phyloP scores from a whole-genome alignment of 2,888 invertebrate genomes.

The Drosophila bunnanda region DNA sequence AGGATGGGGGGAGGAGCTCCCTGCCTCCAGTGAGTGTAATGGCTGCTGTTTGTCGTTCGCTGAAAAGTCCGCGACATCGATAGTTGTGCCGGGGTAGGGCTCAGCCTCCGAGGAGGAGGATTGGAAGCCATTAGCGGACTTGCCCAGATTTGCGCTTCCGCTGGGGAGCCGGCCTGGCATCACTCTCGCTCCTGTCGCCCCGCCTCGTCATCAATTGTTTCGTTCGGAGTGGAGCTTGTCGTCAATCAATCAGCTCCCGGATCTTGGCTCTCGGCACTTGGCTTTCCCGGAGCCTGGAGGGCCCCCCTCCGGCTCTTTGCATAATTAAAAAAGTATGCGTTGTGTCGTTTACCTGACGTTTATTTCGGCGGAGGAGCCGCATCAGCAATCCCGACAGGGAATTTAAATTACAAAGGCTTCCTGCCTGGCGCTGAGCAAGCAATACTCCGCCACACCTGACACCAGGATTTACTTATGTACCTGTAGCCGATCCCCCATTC shows the following conservation, averaged over 20 bases:
- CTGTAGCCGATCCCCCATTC: slow-evolving; percentile 16
- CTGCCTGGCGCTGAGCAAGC: slow-evolving; percentile 34
- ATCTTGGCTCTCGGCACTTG: slow-evolving; percentile 6
- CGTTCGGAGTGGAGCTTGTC: slow-evolving; percentile 43
- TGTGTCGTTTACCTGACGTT: slow-evolving; percentile 55
- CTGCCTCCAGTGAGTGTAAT: slow-evolving; percentile 62
- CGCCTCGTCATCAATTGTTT: slow-evolving; percentile 40
- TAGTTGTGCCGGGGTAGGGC: slow-evolving; percentile 43
- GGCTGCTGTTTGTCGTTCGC: slow-evolving; percentile 65
- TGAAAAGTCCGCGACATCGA: slow-evolving; percentile 54
- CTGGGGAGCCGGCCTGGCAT: slow-evolving; percentile 20
- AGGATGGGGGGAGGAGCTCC: slow-evolving; percentile 11
- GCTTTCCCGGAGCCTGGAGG: slow-evolving; percentile 31
- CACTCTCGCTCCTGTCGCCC: slow-evolving; percentile 11
- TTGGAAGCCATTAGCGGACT: slow-evolving; percentile 36
- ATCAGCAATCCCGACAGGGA: slow-evolving; percentile 42
- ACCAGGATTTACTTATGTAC: slow-evolving; percentile 16
- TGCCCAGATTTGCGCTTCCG: slow-evolving; percentile 47
- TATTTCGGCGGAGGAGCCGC: slow-evolving; percentile 30
- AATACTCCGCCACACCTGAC: slow-evolving; percentile 46
- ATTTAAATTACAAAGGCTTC: slow-evolving; percentile 46
- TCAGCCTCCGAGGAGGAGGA: slow-evolving; percentile 13
- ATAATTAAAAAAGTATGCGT: slow-evolving; percentile 75
- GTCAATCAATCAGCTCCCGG: slow-evolving; percentile 68
- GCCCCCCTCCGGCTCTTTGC: slow-evolving; percentile 59